Percentiles rank a stretch among this genome's conserved stretches.
Conservation (phyloP, 2,113 vertebrate genomes). For the Mesembrinibis cayennensis region DNA sequence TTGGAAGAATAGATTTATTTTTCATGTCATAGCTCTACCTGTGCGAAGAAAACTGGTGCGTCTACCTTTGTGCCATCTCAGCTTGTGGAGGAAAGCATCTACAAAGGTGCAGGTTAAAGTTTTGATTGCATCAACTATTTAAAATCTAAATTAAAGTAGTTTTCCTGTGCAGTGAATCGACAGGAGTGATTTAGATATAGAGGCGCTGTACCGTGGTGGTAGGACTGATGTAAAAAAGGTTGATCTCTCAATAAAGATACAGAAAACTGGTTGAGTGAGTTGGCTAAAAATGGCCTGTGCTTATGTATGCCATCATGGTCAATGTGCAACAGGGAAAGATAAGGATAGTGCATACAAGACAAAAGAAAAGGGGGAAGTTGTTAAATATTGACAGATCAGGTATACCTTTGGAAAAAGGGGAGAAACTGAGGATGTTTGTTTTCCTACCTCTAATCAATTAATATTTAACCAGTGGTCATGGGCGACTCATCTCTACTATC, state of each 20-base stretch:
- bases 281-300: background rate
- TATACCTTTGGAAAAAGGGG: background rate
- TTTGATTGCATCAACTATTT: background rate
- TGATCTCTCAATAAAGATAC: background rate
- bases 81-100: background rate
- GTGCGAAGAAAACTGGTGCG: background rate
- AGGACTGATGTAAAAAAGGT: background rate
- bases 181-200: background rate
- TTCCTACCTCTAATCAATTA: background rate
- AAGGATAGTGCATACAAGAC: background rate
- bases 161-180: background rate
- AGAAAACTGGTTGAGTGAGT: background rate
- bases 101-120: background rate
- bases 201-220: too few relatives aligned
- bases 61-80: background rate
- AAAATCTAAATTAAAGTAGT: background rate
- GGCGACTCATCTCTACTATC: background rate
- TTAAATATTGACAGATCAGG: slow-evolving; percentile 16
- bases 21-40: background rate
- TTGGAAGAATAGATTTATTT: background rate
- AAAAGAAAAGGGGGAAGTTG: background rate
- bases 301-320: background rate
- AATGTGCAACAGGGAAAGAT: background rate
- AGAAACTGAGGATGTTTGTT: background rate
- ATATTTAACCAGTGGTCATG: background rate